These are phyloP conservation scores for Schizopygopsis malacanthus DNA, from an alignment of 2,797 vertebrate species.

Conservation along the genomic window DNA sequence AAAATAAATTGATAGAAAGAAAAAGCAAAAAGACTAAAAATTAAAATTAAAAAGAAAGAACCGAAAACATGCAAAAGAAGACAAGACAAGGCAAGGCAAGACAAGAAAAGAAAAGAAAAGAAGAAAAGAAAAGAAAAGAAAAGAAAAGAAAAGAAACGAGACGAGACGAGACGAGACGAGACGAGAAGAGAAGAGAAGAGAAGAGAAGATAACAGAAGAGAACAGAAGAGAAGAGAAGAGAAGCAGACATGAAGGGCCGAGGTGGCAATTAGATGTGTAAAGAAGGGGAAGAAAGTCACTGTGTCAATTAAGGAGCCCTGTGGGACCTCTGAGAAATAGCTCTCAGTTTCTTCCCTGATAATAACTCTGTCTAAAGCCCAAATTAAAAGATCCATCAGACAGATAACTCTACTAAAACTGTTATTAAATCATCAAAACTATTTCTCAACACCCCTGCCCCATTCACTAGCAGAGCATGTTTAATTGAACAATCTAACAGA, in stretches of 20 bases:
- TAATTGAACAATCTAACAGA: constrained; percentile 70
- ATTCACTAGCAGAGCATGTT: constrained; percentile 62
- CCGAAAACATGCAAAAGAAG: too few relatives aligned
- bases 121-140: not conserved
- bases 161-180: too few relatives aligned
- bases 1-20: not conserved
- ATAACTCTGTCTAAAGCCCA: constrained; percentile 57
- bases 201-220: not conserved
- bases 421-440: constrained; percentile 71
- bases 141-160: constrained; percentile 29
- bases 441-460: constrained; percentile 54
- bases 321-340: constrained; percentile 53
- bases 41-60: not conserved
- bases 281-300: constrained; percentile 11
- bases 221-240: not conserved
- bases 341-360: constrained; percentile 52
- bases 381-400: constrained; percentile 56
- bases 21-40: not conserved
- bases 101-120: not conserved
- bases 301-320: constrained; percentile 54
- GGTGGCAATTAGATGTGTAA: constrained; percentile 13
- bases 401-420: constrained; percentile 69
- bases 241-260: not conserved
- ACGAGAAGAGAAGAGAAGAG: constrained; percentile 14
- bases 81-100: too few relatives aligned